Conservation (phyloP, 1,140 invertebrate genomes). For the Apocrypta bakeri region DNA sequence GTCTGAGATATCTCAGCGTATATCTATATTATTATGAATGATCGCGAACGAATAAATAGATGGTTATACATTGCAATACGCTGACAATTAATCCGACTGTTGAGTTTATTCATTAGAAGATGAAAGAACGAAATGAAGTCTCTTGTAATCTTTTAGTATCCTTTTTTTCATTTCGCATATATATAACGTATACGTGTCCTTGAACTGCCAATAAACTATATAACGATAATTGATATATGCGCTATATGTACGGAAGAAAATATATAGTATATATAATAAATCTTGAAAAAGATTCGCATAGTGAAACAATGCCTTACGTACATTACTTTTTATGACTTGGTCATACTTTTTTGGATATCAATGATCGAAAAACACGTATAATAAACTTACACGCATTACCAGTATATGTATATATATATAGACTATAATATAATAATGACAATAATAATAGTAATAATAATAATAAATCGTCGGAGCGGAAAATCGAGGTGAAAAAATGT, state of each 20-base stretch:
- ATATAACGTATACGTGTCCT: too few relatives aligned
- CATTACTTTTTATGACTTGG: background rate
- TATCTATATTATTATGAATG: background rate
- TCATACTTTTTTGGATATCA: background rate
- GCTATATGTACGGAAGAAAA: background rate
- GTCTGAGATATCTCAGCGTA: conserved; percentile 10
- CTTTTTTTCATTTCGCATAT: background rate
- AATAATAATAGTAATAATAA: too few relatives aligned
- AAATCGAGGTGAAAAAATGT: background rate
- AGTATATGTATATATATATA: too few relatives aligned
- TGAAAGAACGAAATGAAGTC: background rate
- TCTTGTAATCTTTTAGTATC: background rate
- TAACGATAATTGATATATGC: too few relatives aligned
- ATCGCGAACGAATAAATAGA: background rate
- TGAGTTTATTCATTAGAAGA: background rate
- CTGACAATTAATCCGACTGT: background rate
- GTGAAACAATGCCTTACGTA: background rate
- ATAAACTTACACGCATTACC: too few relatives aligned
- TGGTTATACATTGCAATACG: background rate
- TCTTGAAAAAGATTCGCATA: background rate
- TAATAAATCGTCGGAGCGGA: background rate
- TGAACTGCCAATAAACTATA: background rate
- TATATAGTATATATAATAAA: background rate
- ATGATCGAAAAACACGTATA: background rate
- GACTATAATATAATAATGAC: too few relatives aligned